Conservation (phyloP, 1,140 invertebrate species). For the Steinernema feltiae region DNA sequence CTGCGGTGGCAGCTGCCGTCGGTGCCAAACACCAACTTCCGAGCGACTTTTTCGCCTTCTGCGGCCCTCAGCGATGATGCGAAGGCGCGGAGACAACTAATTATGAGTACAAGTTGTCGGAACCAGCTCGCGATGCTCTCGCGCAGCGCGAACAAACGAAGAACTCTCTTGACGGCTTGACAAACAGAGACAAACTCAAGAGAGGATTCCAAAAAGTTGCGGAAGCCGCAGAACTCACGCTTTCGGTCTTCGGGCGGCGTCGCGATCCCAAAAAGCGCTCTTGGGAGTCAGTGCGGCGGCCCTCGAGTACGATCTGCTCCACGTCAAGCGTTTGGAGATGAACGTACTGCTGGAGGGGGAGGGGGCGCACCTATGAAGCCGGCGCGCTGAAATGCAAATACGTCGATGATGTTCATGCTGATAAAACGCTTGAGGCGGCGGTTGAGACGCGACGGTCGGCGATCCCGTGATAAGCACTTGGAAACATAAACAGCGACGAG, state of each 20-base stretch:
- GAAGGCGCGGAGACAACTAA: no score
- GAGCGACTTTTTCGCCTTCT: neutral
- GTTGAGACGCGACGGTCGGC: neutral
- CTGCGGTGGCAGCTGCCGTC: neutral
- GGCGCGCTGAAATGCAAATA: neutral
- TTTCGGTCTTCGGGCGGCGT: no score
- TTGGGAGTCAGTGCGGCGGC: neutral
- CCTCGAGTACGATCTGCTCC: neutral
- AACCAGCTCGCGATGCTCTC: neutral
- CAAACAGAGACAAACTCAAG: no score
- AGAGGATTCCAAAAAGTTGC: no score
- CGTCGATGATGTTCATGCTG: neutral
- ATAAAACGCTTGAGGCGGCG: conserved; percentile 9
- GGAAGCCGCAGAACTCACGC: no score
- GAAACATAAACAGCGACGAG: neutral
- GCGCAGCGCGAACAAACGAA: no score
- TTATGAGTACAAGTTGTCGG: neutral
- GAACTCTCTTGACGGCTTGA: no score
- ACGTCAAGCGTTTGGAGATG: neutral
- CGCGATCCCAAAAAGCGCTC: neutral
- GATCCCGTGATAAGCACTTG: conserved; percentile 10
- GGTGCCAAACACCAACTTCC: neutral
- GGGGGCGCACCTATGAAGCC: neutral
- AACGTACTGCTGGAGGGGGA: neutral
- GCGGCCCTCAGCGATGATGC: no score